Evolutionary conservation across 2,888 invertebrate species (phyloP).

Genomic region (Chesias legatella): DNA sequence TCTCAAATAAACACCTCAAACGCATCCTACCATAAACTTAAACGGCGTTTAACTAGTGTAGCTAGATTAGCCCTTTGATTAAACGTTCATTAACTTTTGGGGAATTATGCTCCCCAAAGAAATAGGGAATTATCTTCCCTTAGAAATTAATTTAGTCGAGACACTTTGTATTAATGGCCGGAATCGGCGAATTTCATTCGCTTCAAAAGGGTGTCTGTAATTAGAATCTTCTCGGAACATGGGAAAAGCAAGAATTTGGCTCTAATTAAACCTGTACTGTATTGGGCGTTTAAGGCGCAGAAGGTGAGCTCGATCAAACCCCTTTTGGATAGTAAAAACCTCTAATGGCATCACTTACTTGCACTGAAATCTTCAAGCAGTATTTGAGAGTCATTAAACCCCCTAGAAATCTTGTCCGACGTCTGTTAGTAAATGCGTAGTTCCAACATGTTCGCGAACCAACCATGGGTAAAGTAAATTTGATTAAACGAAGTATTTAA

Average conservation of each 20-base stretch:
- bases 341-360: too few species aligned
- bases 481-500: too few species aligned
- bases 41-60: conserved; percentile 24
- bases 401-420: too few species aligned
- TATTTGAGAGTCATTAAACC: too few species aligned
- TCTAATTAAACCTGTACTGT: conserved; percentile 24
- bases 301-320: too few species aligned
- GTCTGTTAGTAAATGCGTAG: too few species aligned
- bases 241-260: conserved; percentile 22
- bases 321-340: too few species aligned
- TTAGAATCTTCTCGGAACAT: conserved; percentile 29
- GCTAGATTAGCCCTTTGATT: conserved; percentile 42
- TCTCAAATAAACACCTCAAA: neutral
- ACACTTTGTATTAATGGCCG: conserved; percentile 43
- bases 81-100: conserved; percentile 40
- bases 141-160: conserved; percentile 43
- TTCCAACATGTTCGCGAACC: too few species aligned
- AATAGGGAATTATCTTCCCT: conserved; percentile 25
- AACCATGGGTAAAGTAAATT: too few species aligned
- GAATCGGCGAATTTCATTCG: conserved; percentile 41
- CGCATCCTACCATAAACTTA: conserved; percentile 9
- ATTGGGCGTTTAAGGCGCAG: neutral
- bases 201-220: conserved; percentile 34
- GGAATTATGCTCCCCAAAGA: conserved; percentile 38
- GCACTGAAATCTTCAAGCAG: too few species aligned